phyloP scores from a whole-genome alignment of 1,140 invertebrate species.

The Steinernema khuongi region DNA sequence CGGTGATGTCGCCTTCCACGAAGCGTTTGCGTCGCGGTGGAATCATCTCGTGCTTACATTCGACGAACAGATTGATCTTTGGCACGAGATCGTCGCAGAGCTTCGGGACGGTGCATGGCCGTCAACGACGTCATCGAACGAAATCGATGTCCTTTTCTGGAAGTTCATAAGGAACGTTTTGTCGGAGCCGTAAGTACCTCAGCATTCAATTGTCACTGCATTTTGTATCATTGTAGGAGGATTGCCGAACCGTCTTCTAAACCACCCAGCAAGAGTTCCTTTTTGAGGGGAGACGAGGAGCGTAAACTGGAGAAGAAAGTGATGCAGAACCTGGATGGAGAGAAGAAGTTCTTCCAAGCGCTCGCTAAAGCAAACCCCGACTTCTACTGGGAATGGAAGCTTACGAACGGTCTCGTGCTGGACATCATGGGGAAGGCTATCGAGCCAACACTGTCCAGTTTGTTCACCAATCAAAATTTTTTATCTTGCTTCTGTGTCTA shows the following conservation, averaged over 20 bases:
- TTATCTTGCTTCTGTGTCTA: too few species aligned
- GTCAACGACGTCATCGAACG: background rate
- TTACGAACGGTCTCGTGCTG: background rate
- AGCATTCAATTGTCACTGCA: background rate
- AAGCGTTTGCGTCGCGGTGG: too few species aligned
- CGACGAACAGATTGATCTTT: background rate
- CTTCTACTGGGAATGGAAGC: background rate
- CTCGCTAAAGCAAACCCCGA: background rate
- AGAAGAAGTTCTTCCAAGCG: background rate
- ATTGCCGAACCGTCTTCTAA: background rate
- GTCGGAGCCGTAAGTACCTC: background rate
- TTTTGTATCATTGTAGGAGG: background rate
- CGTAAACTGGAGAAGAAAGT: background rate
- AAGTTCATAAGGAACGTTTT: background rate
- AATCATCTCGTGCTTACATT: background rate
- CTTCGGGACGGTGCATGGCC: background rate
- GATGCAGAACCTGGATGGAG: background rate
- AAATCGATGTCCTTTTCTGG: background rate
- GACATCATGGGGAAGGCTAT: background rate
- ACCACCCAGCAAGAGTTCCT: background rate
- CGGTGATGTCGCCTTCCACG: too few species aligned
- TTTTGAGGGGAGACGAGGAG: background rate
- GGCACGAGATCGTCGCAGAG: background rate
- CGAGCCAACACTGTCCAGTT: background rate
- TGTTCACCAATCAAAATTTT: background rate